A percentile compares a stretch with the other conserved stretches of the same genome.
Conservation (phyloP, 1,140 invertebrate genomes). For the Zaprionus inermis region DNA sequence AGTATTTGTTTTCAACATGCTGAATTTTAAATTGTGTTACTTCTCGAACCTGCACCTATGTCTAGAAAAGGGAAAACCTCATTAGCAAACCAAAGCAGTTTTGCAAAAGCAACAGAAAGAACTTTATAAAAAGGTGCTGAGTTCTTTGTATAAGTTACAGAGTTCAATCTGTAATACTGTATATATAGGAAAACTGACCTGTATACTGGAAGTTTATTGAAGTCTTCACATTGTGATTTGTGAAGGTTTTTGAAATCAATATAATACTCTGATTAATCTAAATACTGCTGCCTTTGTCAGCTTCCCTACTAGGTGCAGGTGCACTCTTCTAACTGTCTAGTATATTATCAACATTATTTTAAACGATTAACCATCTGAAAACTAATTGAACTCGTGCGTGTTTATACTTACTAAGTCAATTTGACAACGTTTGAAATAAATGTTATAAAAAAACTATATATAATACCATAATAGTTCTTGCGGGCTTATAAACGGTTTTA, state of each 20-base stretch:
- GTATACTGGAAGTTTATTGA: too few relatives aligned
- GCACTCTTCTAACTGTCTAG: neutral
- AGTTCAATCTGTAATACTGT: conserved; percentile 10
- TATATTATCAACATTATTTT: neutral
- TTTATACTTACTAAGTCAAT: conserved; percentile 14
- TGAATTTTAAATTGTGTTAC: conserved; percentile 4
- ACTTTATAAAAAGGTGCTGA: neutral
- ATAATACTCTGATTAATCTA: neutral
- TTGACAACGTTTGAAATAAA: conserved; percentile 44
- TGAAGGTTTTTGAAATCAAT: neutral
- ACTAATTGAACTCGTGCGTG: neutral
- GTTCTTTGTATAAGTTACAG: neutral
- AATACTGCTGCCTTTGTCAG: neutral
- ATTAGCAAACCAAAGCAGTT: neutral
- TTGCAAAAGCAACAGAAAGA: neutral
- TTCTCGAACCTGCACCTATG: conserved; percentile 1
- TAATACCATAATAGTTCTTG: conserved; percentile 13
- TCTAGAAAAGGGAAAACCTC: neutral
- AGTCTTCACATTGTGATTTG: too few relatives aligned
- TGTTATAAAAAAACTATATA: conserved; percentile 17
- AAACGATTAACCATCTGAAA: neutral
- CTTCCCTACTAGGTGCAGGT: neutral
- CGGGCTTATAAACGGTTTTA: conserved; percentile 78
- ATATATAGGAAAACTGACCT: neutral
- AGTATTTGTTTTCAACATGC: conserved; percentile 7